Base-by-base conservation (phyloP, 2,113 vertebrate species). In the Charadrius vociferus region DNA sequence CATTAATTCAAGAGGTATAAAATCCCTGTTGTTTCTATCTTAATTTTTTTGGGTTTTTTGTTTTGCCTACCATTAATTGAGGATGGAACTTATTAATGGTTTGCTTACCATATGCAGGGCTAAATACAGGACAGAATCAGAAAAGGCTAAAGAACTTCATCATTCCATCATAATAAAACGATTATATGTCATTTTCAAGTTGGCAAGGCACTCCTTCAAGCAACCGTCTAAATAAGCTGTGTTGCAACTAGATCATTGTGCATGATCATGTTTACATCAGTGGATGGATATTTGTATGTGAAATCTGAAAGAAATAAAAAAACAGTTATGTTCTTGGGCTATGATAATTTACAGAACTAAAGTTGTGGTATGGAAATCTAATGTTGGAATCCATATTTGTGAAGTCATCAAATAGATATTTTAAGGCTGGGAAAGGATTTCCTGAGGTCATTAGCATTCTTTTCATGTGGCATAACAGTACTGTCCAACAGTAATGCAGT, bases 401-500 rank as follows among this genome's bases (percentile, higher is more conserved):
- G 97, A 97, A 96, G 92, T 97, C 97, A 97, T 81, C 88, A 93
- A 94, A 78, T 73, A 97, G 95, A 95, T 98, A 97, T 96, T 97
- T 97, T 95, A 97, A 97, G 95, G 88, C 96, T 95, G 93, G 94
- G 94, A 77, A 84, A 96, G 97, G 96, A 97, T 96, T 97, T 98
- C 97, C 96, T 97, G 96, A 92, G 95, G 96, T 96, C 96, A 87
- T 97, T 97, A 81, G 85, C 94, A 97, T 97, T 96, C 96, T 95
- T 97, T 98, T 97, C 93, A 96, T 96, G 96, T 97, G 96, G 97
- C 92, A 81, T 63, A 71, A 59, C 65, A 86, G 95, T 47, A 67
- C 90, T 94, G 90, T 89, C 96, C 94, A 95, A 74, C 82, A 92
- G 93, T 78, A 88, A 93, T 47, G 96, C 90, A 91, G 91, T 91